phyloP scores from a whole-genome alignment of 2,888 invertebrate genomes.

The Rutpela maculata region DNA sequence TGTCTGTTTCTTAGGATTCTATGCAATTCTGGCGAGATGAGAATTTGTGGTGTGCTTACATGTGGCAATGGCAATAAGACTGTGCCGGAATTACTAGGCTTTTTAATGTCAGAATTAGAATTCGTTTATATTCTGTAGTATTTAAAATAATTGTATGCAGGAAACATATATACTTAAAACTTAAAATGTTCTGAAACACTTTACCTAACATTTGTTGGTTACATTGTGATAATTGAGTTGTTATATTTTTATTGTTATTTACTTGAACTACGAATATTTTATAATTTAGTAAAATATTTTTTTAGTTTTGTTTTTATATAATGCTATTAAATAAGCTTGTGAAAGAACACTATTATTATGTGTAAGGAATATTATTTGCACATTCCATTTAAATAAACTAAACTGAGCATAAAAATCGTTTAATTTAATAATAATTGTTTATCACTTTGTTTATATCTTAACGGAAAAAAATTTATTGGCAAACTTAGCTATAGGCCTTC shows the following conservation, averaged over 20 bases:
- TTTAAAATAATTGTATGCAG: conserved; percentile 9
- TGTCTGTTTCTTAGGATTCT: neutral
- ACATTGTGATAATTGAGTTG: conserved; percentile 28
- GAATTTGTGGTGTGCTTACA: conserved; percentile 17
- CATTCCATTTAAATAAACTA: conserved; percentile 35
- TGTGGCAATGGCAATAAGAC: conserved; percentile 24
- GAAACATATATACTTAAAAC: conserved; percentile 11
- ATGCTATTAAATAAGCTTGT: conserved; percentile 16
- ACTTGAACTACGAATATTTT: conserved; percentile 31
- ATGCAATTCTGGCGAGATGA: neutral
- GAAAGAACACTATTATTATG: conserved; percentile 22
- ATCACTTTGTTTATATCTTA: too few relatives aligned
- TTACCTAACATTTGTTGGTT: conserved; percentile 10
- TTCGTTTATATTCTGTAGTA: conserved; percentile 10
- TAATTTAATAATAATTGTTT: neutral
- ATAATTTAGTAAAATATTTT: conserved; percentile 37
- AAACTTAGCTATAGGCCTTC: too few relatives aligned
- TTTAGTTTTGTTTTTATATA: conserved; percentile 19
- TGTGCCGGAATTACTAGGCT: conserved; percentile 8
- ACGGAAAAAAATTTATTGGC: too few relatives aligned
- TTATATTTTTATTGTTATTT: conserved; percentile 15
- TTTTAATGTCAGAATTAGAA: conserved; percentile 15
- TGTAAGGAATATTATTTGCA: conserved; percentile 34
- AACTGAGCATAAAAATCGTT: conserved; percentile 12
- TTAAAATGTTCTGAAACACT: neutral